These are phyloP conservation scores for Triops cancriformis DNA, from an alignment of 1,140 invertebrate genomes.

Conservation along the genomic window DNA sequence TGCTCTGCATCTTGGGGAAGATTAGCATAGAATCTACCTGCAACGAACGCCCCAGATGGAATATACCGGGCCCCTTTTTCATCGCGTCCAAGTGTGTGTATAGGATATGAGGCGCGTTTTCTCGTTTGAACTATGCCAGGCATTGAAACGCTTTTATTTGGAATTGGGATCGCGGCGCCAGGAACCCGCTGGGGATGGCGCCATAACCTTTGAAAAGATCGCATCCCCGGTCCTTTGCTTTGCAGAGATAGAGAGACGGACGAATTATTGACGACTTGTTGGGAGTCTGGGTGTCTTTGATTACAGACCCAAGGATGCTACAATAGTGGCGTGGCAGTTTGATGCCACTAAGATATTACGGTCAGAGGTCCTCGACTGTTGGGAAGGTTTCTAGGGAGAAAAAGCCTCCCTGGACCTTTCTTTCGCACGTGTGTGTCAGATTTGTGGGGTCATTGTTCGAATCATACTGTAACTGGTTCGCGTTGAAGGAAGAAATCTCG, in stretches of 20 bases:
- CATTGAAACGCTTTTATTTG: background rate
- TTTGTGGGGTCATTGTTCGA: no score
- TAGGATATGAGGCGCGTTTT: background rate
- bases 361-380: no score
- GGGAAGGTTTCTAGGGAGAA: no score
- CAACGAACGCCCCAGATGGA: no score
- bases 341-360: background rate
- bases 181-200: conserved; percentile 4
- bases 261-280: background rate
- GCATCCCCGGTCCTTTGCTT: background rate
- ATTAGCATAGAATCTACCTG: no score
- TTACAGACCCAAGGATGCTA: background rate
- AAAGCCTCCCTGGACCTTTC: no score
- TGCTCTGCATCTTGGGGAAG: no score
- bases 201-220: background rate
- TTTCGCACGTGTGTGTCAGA: no score
- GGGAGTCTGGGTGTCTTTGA: background rate
- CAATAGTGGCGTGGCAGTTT: background rate
- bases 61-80: background rate
- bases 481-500: no score
- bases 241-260: background rate
- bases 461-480: no score
- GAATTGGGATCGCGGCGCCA: conserved; percentile 2
- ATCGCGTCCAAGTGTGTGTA: background rate
- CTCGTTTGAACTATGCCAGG: background rate